Base-by-base conservation (phyloP, 2,797 vertebrate genomes). In the Danio jaintianensis region DNA sequence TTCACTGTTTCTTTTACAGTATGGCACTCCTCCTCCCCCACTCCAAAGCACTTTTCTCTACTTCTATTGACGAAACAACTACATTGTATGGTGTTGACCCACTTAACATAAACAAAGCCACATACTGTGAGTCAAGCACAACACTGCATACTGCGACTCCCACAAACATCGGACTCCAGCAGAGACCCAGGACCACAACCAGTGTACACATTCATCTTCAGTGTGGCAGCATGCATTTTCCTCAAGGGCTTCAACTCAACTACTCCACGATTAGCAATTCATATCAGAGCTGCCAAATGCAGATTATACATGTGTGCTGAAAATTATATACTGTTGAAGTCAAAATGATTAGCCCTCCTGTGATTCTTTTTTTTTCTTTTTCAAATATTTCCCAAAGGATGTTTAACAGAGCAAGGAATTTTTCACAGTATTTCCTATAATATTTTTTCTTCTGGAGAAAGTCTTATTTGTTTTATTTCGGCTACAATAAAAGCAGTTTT, bases 91-190 rank as follows among this genome's bases (percentile, higher is more conserved):
- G 52, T 52, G 11, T 4, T 66, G 53, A 72, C 16, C 55, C 56
- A 78, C 62, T 84, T 84, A 52, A 61, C 47, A 48, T 78, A 74
- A 59, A 78, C 55, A 68, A 82, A 75, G 48, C 38, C 16, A 43
- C 38, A 55, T 53, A 48, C 9, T 62, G 18, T 71, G 50, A 48
- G 7, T 50, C 71, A 56, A 40, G 69, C 40, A 63, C 61, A 78
- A 53, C n/a, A 18, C 69, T 11, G 43, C 12, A 69, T 16, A 42
- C 70, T 61, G 10, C 42, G 29, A 18, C 47, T 29, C 43, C 16
- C 40, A 42, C 11, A 66, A 66, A 64, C 36, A 52, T 75, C 68
- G 59, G 53, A 42, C 62, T 40, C 42, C 22, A 61, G 16, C 38
- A 4, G 13, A 16, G 55, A 20, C 48, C 71, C 12, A 62, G 12